These are phyloP conservation scores for Sandelia bainsii DNA, from an alignment of 2,797 vertebrate genomes.

Conservation along the genomic window DNA sequence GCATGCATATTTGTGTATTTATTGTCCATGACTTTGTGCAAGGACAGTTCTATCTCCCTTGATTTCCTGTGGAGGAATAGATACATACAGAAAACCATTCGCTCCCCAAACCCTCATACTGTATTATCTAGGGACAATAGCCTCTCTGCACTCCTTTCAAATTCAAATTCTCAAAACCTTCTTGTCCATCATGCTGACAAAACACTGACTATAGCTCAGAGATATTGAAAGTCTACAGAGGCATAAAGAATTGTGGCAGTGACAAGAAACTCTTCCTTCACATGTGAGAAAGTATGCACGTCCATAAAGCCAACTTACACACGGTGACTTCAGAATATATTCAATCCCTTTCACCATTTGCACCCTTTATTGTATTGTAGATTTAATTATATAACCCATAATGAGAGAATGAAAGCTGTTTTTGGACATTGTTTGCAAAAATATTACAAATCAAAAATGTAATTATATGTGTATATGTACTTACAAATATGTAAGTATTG, in stretches of 20 bases:
- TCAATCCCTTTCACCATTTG: not conserved
- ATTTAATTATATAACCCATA: no score
- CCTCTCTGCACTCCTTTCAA: slow-evolving; percentile 52
- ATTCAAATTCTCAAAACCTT: slow-evolving; percentile 67
- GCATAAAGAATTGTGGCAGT: slow-evolving; percentile 8
- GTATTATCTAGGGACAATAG: slow-evolving; percentile 65
- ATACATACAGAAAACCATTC: slow-evolving; percentile 43
- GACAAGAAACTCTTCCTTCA: slow-evolving; percentile 12
- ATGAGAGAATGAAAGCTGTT: no score
- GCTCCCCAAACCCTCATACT: slow-evolving; percentile 44
- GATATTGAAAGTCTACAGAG: slow-evolving; percentile 39
- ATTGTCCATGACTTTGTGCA: slow-evolving; percentile 61
- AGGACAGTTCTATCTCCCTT: slow-evolving; percentile 58
- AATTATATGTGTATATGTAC: no score
- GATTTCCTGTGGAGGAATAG: slow-evolving; percentile 49
- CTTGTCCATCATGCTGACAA: slow-evolving; percentile 54
- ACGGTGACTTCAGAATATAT: not conserved
- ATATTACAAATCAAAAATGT: no score
- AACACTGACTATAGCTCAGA: slow-evolving; percentile 32
- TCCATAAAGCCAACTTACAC: not conserved
- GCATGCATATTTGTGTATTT: slow-evolving; percentile 41
- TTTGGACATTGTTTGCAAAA: no score
- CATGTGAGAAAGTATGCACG: slow-evolving; percentile 4
- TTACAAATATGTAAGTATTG: no score
- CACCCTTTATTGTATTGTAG: not conserved